Percentiles rank a stretch among this genome's conserved stretches.
phyloP scores from a whole-genome alignment of 2,888 invertebrate genomes.

The Agriopis marginaria region DNA sequence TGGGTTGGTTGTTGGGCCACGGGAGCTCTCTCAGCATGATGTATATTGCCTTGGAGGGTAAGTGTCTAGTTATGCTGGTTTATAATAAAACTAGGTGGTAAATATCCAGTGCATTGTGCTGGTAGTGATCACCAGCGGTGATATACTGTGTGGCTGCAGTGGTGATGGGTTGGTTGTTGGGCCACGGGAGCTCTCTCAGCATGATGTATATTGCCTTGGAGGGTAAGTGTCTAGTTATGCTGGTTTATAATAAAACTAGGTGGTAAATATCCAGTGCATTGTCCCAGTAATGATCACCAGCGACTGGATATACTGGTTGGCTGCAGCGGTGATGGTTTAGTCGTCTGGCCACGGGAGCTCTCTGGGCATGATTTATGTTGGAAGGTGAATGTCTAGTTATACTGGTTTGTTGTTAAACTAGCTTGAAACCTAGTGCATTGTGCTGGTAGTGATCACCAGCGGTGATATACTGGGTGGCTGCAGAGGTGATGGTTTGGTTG shows the following conservation, averaged over 20 bases:
- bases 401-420: too few relatives aligned
- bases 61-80: too few relatives aligned
- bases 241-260: too few relatives aligned
- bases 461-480: too few relatives aligned
- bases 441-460: conserved; percentile 91
- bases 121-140: conserved; percentile 92
- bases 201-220: too few relatives aligned
- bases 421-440: conserved; percentile 66
- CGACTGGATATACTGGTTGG: conserved; percentile 93
- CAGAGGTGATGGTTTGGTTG: too few relatives aligned
- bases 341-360: conserved; percentile 97
- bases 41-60: too few relatives aligned
- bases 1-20: too few relatives aligned
- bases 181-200: conserved; percentile 96
- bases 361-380: conserved; percentile 96
- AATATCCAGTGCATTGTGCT: conserved; percentile 92
- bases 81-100: too few relatives aligned
- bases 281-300: conserved; percentile 92
- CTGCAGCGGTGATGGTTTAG: conserved; percentile 92
- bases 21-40: too few relatives aligned
- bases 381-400: conserved; percentile 87
- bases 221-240: conserved; percentile 85
- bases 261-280: too few relatives aligned
- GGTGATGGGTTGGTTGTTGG: conserved; percentile 94
- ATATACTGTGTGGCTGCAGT: conserved; percentile 91